Evolutionary conservation across 1,140 invertebrate species (phyloP), one percentile per base, ranked within the genome.

Genomic region (Zaprionus davidi): DNA sequence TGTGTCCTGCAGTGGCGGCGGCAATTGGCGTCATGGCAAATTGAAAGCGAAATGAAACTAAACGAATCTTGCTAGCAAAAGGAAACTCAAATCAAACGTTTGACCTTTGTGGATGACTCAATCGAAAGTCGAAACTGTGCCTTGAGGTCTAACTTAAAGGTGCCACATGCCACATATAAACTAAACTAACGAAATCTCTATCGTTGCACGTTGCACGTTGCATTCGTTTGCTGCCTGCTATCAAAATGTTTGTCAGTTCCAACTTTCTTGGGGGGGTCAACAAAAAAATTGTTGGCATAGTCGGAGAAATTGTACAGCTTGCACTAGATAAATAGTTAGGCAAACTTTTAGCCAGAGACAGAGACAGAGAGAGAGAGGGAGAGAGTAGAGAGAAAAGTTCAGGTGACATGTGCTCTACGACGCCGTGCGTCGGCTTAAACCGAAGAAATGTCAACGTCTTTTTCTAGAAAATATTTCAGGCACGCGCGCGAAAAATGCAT

Each of bases 401-500:
- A 83, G 81, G 77, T 83, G 77, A 79, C 46, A 24, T 83, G 81
- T 68, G 76, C 70, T 69, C 53, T 38, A 26, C 41, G 41, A 2
- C n/a, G 41, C n/a, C 41, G 5, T 46, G 38, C 38, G n/a, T 46
- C 41, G 46, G 59, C 76, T 58, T 69, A 53, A 68, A 71, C 57
- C 70, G 49, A 74, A 82, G 41, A 53, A 53, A 56, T 34, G 24
- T 56, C 55, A 56, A 5, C 55, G 36, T 38, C 12, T 38, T 38
- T 38, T 15, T 15, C 13, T 36, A 20, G 53, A 46, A 53, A 53
- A 65, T 71, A 44, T 87, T 76, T 90, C 81, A 84, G 59, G 84
- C 84, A 88, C 84, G 84, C 84, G 87, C 84, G 71, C 34, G 78
- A 87, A 83, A 81, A 88, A 88, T 87, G 84, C 84, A 87, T 84